Evolutionary conservation across 1,140 invertebrate genomes (phyloP), one percentile per base, ranked within the genome.

Genomic region (Drosophila auraria): DNA sequence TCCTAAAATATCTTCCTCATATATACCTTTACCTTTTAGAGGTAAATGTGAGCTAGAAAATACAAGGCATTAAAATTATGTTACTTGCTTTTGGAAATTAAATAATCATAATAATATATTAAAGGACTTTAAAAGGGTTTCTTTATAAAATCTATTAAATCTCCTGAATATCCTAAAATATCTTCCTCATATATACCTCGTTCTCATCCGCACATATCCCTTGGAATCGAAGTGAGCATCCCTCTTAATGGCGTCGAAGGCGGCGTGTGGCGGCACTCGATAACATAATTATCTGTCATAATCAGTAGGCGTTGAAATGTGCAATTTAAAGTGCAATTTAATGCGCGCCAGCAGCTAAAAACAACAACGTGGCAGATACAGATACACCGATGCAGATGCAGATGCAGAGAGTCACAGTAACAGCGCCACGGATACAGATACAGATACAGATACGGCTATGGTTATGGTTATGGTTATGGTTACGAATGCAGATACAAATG

Each of bases 301-400:
- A 91, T 87, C 87, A 87, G 89, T 87, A 91, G 87, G 87, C 87
- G 87, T 91, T 87, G 87, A 91, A 91, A 91, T 91, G 87, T 91
- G 83, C 87, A 91, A 91, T 91, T 91, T 91, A 72, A 87, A 91
- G 87, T 91, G 86, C 84, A 91, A 87, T 91, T 91, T 82, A 91
- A 91, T 91, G 84, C 87, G 84, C 84, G 80, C 77, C 86, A 75
- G 71, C 73, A 84, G 74, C 69, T 70, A 78, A 73, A 61, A 76
- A 62, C 70, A 80, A 80, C 68, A 80, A 61, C 81, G 59, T 68
- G 75, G 59, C 68, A 59, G 25, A 20, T 12, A 36, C 40, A 60
- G 8, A 65, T 45, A 17, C 68, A 73, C 12, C 44, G 14, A 17
- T 23, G 53, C 12, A 53, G 14, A 17, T 23, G 53, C 69, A 58